phyloP scores from a whole-genome alignment of 1,140 invertebrate genomes.

The Venustaconcha ellipsiformis region DNA sequence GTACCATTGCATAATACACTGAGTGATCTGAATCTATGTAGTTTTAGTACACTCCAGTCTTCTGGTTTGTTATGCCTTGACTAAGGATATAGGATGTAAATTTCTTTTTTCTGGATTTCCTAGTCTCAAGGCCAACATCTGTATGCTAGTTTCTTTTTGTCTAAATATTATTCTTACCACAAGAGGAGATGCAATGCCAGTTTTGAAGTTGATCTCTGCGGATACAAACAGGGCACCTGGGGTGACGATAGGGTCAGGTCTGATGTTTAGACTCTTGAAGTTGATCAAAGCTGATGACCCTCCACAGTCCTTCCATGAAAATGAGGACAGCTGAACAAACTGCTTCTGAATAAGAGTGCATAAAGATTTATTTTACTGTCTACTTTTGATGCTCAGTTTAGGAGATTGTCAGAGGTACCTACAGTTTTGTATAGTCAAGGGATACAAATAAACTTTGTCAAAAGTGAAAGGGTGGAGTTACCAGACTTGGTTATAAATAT shows the following conservation, averaged over 20 bases:
- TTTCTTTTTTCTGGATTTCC: background rate
- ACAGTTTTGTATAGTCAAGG: no score
- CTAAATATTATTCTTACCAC: slow-evolving; percentile 10
- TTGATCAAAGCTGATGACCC: slow-evolving; percentile 9
- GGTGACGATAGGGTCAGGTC: slow-evolving; percentile 37
- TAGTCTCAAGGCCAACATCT: background rate
- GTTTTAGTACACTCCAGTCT: background rate
- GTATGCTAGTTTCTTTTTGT: background rate
- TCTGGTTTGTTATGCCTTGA: background rate
- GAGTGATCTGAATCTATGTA: no score
- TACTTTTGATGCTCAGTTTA: no score
- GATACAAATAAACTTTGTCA: no score
- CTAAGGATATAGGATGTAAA: background rate
- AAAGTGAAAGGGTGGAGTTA: no score
- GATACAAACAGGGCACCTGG: slow-evolving; percentile 35
- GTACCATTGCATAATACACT: no score
- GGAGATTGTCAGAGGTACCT: no score
- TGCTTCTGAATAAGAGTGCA: background rate
- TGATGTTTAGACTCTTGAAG: slow-evolving; percentile 23
- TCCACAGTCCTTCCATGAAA: slow-evolving; percentile 18
- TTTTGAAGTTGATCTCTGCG: slow-evolving; percentile 19
- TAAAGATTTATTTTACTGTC: no score
- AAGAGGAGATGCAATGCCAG: slow-evolving; percentile 18
- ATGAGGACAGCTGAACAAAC: background rate
- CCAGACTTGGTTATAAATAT: no score